phyloP scores from a whole-genome alignment of 2,888 invertebrate genomes.

The Pristionchus entomophagus region DNA sequence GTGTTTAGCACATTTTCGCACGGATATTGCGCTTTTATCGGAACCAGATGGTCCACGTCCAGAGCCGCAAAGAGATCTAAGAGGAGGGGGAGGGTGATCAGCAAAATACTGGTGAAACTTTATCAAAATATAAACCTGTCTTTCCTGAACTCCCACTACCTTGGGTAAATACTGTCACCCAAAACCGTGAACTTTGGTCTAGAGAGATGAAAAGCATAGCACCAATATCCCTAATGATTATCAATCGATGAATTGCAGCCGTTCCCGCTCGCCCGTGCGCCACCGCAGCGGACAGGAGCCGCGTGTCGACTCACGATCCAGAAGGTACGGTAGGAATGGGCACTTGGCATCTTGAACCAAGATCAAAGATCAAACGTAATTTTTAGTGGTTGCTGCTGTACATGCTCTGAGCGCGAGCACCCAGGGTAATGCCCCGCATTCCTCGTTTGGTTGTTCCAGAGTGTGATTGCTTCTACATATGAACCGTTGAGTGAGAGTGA shows the following conservation, averaged over 20 bases:
- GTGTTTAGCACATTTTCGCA: not conserved
- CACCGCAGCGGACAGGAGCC: not conserved
- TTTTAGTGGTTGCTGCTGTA: not conserved
- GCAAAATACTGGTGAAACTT: not conserved
- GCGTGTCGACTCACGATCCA: not conserved
- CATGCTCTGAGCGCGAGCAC: not conserved
- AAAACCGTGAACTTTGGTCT: too few relatives aligned
- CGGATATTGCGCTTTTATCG: not conserved
- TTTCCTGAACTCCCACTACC: too few relatives aligned
- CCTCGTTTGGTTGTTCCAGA: not conserved
- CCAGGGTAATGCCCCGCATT: not conserved
- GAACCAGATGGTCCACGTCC: not conserved
- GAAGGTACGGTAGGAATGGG: not conserved
- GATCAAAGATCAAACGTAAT: not conserved
- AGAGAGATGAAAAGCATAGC: too few relatives aligned
- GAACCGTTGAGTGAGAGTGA: not conserved
- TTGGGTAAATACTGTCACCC: too few relatives aligned
- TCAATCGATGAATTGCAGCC: constrained; percentile 1
- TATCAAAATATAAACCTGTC: too few relatives aligned
- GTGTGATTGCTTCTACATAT: not conserved
- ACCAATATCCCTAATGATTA: too few relatives aligned
- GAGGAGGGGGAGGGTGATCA: not conserved
- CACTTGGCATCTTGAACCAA: not conserved
- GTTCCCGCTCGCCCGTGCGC: not conserved
- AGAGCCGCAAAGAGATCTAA: not conserved